Conservation (phyloP, 1,140 invertebrate species). For the Drosophila micromelanica region DNA sequence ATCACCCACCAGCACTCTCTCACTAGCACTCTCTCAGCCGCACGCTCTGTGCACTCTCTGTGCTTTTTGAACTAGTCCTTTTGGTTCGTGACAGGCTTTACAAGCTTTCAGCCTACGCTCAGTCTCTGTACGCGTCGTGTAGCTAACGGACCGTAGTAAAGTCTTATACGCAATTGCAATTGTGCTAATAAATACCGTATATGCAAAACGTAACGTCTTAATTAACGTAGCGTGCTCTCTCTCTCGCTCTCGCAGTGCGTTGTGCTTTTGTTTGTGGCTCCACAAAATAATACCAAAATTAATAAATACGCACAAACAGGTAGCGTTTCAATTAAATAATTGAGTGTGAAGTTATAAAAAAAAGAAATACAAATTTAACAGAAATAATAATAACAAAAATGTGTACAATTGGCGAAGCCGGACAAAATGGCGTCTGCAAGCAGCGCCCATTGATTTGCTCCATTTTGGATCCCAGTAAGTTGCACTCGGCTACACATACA, state of each 20-base stretch:
- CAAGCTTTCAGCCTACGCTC: slow-evolving; percentile 65
- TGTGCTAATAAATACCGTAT: slow-evolving; percentile 5
- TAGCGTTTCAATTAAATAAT: no score
- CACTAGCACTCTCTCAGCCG: slow-evolving; percentile 8
- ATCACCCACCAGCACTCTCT: background rate
- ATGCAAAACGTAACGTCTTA: slow-evolving; percentile 52
- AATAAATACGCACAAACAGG: slow-evolving; percentile 31
- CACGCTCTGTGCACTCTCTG: slow-evolving; percentile 43
- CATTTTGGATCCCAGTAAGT: slow-evolving; percentile 84
- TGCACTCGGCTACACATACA: slow-evolving; percentile 21
- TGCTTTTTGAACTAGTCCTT: slow-evolving; percentile 59
- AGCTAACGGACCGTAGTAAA: slow-evolving; percentile 58
- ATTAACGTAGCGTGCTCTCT: slow-evolving; percentile 41
- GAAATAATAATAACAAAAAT: slow-evolving; percentile 23
- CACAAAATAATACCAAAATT: slow-evolving; percentile 46
- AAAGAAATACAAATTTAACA: background rate
- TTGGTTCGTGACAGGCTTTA: slow-evolving; percentile 29
- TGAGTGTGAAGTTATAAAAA: no score
- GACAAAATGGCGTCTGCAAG: slow-evolving; percentile 80
- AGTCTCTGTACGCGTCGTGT: slow-evolving; percentile 75
- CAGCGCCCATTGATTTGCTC: slow-evolving; percentile 81
- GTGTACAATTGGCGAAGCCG: slow-evolving; percentile 67
- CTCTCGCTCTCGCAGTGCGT: slow-evolving; percentile 30
- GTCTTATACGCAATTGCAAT: slow-evolving; percentile 17
- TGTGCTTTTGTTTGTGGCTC: slow-evolving; percentile 45